Percentiles rank a stretch among this genome's conserved stretches.
Evolutionary conservation across 2,888 invertebrate genomes (phyloP).

Genomic region (Bellardia bayeri): DNA sequence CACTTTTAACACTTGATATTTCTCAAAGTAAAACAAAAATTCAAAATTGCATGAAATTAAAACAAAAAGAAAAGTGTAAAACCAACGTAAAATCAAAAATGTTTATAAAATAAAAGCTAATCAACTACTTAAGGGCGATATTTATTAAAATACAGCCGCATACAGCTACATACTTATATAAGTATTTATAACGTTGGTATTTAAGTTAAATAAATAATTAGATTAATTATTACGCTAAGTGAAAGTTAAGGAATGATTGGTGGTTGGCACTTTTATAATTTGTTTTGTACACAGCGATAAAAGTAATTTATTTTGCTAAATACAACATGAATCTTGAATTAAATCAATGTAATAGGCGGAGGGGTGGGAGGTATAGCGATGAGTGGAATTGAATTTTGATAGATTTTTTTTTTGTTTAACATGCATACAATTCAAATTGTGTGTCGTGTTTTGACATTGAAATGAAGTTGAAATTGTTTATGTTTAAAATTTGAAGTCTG

Average conservation of each 20-base stretch:
- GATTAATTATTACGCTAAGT: constrained; percentile 41
- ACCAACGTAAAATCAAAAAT: constrained; percentile 5
- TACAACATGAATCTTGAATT: constrained; percentile 26
- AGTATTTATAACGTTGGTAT: constrained; percentile 7
- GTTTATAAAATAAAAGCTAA: constrained; percentile 48
- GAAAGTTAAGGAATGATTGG: constrained; percentile 8
- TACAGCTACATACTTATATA: constrained; percentile 35
- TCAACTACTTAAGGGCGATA: constrained; percentile 56
- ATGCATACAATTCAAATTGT: constrained; percentile 49
- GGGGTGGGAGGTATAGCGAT: neutral
- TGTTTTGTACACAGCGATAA: constrained; percentile 21
- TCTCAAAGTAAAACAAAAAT: constrained; percentile 19
- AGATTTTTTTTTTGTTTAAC: constrained; percentile 1
- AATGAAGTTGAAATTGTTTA: constrained; percentile 1
- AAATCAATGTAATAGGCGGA: neutral
- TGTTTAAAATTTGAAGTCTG: neutral
- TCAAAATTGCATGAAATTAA: constrained; percentile 6
- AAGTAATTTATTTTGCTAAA: constrained; percentile 28
- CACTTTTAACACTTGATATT: constrained; percentile 33
- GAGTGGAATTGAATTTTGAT: neutral
- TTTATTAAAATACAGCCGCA: constrained; percentile 60
- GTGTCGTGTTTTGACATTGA: constrained; percentile 7
- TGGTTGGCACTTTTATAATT: neutral
- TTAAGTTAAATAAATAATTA: constrained; percentile 27
- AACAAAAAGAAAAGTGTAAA: neutral